A percentile compares a stretch with the other conserved stretches of the same genome.
Evolutionary conservation across 2,797 vertebrate genomes (phyloP).

Genomic region (Pseudocheirus occidentalis): DNA sequence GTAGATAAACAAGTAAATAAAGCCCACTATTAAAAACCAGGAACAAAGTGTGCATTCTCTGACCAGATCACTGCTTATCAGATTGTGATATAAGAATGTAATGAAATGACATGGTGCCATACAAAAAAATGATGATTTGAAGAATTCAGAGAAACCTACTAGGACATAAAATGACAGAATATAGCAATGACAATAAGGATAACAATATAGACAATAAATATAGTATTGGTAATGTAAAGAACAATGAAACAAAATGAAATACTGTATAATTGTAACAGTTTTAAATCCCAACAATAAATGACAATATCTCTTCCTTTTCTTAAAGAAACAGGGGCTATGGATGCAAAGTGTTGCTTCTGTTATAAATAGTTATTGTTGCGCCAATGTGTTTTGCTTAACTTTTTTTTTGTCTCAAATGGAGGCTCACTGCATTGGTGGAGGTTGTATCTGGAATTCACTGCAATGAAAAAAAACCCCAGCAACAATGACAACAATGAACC

Average conservation of each 20-base stretch:
- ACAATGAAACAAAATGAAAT: neutral
- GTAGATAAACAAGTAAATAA: neutral
- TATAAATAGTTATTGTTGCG: neutral
- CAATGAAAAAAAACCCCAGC: neutral
- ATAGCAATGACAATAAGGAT: neutral
- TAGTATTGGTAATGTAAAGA: neutral
- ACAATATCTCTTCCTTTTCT: neutral
- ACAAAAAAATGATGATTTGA: neutral
- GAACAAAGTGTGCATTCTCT: neutral
- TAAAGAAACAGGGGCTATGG: neutral
- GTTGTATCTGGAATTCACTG: neutral
- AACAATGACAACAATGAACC: neutral
- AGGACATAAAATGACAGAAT: neutral
- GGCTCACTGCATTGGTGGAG: neutral
- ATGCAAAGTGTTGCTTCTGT: neutral
- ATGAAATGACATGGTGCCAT: neutral
- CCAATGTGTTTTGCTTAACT: neutral
- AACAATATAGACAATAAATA: neutral
- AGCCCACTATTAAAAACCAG: neutral
- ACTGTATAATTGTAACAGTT: neutral
- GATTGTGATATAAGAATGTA: neutral
- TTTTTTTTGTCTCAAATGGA: neutral
- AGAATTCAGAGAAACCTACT: neutral
- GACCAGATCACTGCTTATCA: neutral
- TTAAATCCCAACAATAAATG: neutral